A percentile compares a stretch with the other conserved stretches of the same genome.
These are phyloP conservation scores for Siniperca chuatsi DNA, from an alignment of 2,113 vertebrate species.

Conservation along the genomic window DNA sequence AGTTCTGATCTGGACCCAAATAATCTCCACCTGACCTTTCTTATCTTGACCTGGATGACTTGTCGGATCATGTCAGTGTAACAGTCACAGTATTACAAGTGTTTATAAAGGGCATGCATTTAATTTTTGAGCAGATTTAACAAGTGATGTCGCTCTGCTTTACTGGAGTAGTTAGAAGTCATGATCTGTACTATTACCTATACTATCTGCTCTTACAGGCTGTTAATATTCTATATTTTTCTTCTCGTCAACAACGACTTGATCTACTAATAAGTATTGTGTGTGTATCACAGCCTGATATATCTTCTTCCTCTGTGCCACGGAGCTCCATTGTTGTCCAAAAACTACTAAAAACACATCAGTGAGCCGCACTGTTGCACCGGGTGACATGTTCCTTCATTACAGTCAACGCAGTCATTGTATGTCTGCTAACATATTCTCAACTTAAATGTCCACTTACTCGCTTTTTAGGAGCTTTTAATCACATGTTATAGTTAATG, in stretches of 20 bases:
- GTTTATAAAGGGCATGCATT: background rate
- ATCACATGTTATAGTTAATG: background rate
- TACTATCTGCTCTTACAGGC: background rate
- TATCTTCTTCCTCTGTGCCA: too few relatives aligned
- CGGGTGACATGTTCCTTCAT: background rate
- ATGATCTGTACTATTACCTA: background rate
- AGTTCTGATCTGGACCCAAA: background rate
- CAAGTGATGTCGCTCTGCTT: background rate
- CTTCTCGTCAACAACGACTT: too few relatives aligned
- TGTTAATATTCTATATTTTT: too few relatives aligned
- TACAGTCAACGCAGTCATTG: too few relatives aligned
- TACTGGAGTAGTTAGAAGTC: background rate
- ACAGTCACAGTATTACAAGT: background rate
- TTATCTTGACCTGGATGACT: background rate
- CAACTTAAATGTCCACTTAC: background rate
- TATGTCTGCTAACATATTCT: too few relatives aligned
- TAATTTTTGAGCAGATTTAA: background rate
- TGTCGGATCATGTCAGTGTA: background rate
- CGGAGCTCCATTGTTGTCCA: too few relatives aligned
- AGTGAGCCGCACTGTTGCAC: background rate
- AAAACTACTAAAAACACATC: too few relatives aligned
- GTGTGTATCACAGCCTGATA: too few relatives aligned
- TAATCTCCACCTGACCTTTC: background rate
- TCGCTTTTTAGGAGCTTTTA: background rate
- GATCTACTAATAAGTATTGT: too few relatives aligned